Conservation (phyloP, 2,113 vertebrate genomes). For the Rattus rattus region DNA sequence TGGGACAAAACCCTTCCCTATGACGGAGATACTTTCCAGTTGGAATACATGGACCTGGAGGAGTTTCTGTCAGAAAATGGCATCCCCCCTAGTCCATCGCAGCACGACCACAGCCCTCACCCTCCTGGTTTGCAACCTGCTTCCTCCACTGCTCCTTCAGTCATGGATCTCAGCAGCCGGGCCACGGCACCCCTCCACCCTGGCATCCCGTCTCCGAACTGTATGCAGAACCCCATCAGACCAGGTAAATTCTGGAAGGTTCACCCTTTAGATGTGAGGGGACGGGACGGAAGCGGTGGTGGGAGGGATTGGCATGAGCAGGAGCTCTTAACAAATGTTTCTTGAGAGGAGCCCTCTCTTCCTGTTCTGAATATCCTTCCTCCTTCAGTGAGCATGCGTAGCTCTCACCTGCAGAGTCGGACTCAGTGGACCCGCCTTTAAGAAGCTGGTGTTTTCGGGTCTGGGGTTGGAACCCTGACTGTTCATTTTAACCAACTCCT, state of each 20-base stretch:
- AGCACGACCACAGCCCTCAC: slow-evolving; percentile 89
- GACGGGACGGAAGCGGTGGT: not conserved
- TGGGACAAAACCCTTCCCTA: slow-evolving; percentile 99
- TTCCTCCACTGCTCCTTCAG: slow-evolving; percentile 89
- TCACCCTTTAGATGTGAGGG: not conserved
- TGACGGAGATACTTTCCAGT: slow-evolving; percentile 97
- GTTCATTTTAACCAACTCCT: not conserved
- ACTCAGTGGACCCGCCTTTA: not conserved
- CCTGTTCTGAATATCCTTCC: not conserved
- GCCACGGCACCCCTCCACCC: slow-evolving; percentile 92
- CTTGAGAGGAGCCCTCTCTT: not conserved
- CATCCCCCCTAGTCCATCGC: slow-evolving; percentile 94
- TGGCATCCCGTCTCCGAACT: slow-evolving; percentile 90
- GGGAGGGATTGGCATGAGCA: accelerated
- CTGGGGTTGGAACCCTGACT: not conserved
- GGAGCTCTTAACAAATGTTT: not conserved
- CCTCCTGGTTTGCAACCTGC: slow-evolving; percentile 88
- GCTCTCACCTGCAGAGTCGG: not conserved
- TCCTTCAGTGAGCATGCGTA: accelerated
- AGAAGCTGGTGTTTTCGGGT: not conserved
- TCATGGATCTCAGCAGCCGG: slow-evolving; percentile 95
- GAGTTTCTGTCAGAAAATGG: slow-evolving; percentile 99
- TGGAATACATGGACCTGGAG: slow-evolving; percentile 99
- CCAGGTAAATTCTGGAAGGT: slow-evolving; percentile 89
- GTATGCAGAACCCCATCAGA: slow-evolving; percentile 92